Evolutionary conservation across 2,888 invertebrate species (phyloP).

Genomic region (Eupithecia abbreviata): DNA sequence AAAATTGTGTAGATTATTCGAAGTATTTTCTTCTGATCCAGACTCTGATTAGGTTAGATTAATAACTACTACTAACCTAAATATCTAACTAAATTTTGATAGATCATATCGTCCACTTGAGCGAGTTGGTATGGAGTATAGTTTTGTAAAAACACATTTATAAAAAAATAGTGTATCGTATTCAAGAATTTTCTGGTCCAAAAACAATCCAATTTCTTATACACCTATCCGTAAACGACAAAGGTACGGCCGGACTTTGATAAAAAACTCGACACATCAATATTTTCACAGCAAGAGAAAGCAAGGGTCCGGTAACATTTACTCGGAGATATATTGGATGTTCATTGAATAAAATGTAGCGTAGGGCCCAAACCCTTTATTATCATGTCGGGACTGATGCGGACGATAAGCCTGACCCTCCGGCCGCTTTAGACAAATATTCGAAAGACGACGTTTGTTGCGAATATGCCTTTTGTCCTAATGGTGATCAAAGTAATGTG

Average conservation of each 20-base stretch:
- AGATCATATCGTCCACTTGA: not conserved
- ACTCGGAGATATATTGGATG: slow-evolving; percentile 60
- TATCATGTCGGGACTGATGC: slow-evolving; percentile 67
- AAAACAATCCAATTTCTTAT: not conserved
- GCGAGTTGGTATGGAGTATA: not conserved
- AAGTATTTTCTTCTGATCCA: not conserved
- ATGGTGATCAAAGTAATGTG: slow-evolving; percentile 39
- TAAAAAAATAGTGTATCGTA: not conserved
- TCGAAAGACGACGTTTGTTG: slow-evolving; percentile 48
- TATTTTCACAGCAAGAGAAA: slow-evolving; percentile 34
- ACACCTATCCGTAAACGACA: slow-evolving; percentile 1
- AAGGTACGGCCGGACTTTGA: slow-evolving; percentile 18
- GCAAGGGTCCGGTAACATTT: slow-evolving; percentile 40
- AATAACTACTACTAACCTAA: no score
- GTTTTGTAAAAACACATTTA: not conserved
- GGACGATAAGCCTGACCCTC: slow-evolving; percentile 53
- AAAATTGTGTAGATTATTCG: not conserved
- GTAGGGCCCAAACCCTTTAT: slow-evolving; percentile 62
- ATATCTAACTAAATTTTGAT: not conserved
- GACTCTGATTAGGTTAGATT: not conserved
- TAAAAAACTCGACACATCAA: slow-evolving; percentile 20
- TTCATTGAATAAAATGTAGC: slow-evolving; percentile 72
- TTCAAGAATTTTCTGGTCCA: not conserved
- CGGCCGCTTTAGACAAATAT: slow-evolving; percentile 57
- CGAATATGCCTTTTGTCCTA: slow-evolving; percentile 41